Evolutionary conservation across 2,888 invertebrate species (phyloP).

Genomic region (Buathra laborator): DNA sequence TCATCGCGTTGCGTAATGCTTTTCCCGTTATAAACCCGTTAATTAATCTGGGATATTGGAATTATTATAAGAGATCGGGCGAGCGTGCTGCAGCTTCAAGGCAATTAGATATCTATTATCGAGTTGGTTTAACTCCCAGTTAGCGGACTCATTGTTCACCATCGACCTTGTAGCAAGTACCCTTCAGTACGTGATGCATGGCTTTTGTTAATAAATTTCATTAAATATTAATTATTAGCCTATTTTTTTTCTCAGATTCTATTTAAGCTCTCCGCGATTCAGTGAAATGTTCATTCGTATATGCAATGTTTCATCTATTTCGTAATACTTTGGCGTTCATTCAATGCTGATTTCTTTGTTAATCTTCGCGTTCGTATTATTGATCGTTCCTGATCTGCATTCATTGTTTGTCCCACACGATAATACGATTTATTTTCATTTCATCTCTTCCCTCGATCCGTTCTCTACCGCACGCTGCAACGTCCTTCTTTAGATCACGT

Average conservation of each 20-base stretch:
- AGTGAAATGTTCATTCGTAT: background rate
- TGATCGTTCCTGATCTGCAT: background rate
- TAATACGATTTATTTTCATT: slow-evolving; percentile 27
- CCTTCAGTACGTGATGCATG: background rate
- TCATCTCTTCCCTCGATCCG: background rate
- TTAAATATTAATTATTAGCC: too few species aligned
- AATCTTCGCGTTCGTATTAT: background rate
- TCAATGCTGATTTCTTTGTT: background rate
- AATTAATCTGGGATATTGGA: slow-evolving; percentile 50
- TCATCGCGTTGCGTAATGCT: slow-evolving; percentile 35
- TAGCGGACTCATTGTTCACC: background rate
- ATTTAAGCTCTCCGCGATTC: background rate
- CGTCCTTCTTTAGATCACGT: slow-evolving; percentile 2
- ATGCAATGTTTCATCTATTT: too few species aligned
- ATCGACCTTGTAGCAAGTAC: background rate
- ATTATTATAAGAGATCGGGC: slow-evolving; percentile 36
- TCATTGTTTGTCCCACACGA: background rate
- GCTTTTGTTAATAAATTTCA: too few species aligned
- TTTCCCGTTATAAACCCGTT: slow-evolving; percentile 22
- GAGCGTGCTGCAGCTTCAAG: background rate
- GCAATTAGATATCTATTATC: slow-evolving; percentile 46
- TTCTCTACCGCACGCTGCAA: background rate
- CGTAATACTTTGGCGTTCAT: background rate
- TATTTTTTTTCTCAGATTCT: background rate
- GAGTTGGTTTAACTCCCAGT: background rate